Evolutionary conservation across 2,113 vertebrate species (phyloP).

Genomic region (Xenopus laevis): DNA sequence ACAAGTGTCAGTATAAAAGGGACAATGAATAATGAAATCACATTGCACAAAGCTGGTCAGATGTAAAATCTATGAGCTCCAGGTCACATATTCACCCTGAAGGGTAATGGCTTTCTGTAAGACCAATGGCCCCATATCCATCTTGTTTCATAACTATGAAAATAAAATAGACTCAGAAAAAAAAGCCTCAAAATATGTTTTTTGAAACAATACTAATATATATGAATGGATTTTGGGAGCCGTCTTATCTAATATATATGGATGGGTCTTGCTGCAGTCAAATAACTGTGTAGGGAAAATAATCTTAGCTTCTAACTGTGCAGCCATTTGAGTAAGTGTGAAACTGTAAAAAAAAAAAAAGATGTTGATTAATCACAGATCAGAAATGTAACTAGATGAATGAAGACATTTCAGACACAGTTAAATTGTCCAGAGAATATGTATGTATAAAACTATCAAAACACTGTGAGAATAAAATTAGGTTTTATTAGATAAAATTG

Average conservation of each 20-base stretch:
- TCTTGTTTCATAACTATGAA: constrained; percentile 34
- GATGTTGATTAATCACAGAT: constrained; percentile 7
- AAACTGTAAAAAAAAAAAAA: not conserved
- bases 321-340: constrained; percentile 3
- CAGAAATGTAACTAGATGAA: constrained; percentile 30
- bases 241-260: constrained; percentile 12
- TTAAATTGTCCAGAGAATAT: constrained; percentile 36
- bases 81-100: constrained; percentile 41
- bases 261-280: constrained; percentile 1
- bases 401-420: constrained; percentile 26
- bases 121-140: constrained; percentile 33
- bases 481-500: constrained; percentile 23
- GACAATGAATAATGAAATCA: constrained; percentile 40
- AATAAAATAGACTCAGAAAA: constrained; percentile 13
- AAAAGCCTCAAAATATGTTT: constrained; percentile 27
- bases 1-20: constrained; percentile 36
- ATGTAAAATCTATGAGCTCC: constrained; percentile 34
- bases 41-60: constrained; percentile 27
- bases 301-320: constrained; percentile 22
- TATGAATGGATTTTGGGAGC: too few relatives aligned
- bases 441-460: constrained; percentile 19
- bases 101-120: constrained; percentile 44
- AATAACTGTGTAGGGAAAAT: constrained; percentile 11
- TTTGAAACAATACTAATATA: constrained; percentile 33
- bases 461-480: constrained; percentile 35